phyloP scores from a whole-genome alignment of 2,888 invertebrate genomes.

The Drosophila pseudotakahashii region DNA sequence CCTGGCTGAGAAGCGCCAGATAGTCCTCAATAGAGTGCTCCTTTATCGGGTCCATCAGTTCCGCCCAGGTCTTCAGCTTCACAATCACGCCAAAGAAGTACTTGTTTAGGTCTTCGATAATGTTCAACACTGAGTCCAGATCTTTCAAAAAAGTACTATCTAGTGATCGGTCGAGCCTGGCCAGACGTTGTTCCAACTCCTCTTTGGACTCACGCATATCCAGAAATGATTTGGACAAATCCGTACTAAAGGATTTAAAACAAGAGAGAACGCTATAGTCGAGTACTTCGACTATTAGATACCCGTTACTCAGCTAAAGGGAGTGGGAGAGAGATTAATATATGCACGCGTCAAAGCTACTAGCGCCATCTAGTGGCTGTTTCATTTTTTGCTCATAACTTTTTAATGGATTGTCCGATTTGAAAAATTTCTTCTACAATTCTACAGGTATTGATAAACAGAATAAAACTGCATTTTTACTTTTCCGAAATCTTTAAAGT shows the following conservation, averaged over 20 bases:
- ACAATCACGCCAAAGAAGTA: conserved; percentile 62
- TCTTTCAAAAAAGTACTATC: conserved; percentile 63
- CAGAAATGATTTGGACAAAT: conserved; percentile 45
- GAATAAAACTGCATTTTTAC: too few species aligned
- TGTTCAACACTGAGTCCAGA: conserved; percentile 49
- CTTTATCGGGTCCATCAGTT: conserved; percentile 68
- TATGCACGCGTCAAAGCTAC: too few species aligned
- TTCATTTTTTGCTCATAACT: too few species aligned
- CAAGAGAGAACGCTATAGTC: too few species aligned
- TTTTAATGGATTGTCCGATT: too few species aligned
- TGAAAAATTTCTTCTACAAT: too few species aligned
- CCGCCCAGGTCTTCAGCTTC: conserved; percentile 70
- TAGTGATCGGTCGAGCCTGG: conserved; percentile 60
- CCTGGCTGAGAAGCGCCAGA: conserved; percentile 49
- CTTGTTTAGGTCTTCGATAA: conserved; percentile 60
- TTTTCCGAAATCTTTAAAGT: too few species aligned
- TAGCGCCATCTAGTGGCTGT: too few species aligned
- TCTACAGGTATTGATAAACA: too few species aligned
- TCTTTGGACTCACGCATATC: conserved; percentile 41
- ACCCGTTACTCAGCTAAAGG: too few species aligned
- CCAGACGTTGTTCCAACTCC: conserved; percentile 54
- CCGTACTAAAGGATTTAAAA: conserved; percentile 12
- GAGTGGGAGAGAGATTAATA: too few species aligned
- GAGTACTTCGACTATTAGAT: too few species aligned
- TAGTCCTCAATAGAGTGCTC: conserved; percentile 72